Conservation (phyloP, 2,797 vertebrate species). For the Morelia viridis region DNA sequence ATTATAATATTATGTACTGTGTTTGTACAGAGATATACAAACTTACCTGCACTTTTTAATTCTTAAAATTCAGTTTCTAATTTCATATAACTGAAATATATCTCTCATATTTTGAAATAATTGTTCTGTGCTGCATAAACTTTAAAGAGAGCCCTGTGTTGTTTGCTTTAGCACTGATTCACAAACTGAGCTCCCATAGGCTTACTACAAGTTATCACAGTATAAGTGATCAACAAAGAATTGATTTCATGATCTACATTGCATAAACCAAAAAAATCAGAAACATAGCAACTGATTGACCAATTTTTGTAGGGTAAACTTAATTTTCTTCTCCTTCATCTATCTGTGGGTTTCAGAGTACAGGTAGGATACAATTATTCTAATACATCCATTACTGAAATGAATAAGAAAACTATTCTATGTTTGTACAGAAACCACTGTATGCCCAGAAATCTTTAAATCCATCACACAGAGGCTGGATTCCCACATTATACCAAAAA, state of each 20-base stretch:
- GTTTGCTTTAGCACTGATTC: neutral
- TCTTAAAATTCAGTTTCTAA: neutral
- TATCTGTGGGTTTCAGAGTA: neutral
- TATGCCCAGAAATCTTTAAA: neutral
- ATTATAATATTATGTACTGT: neutral
- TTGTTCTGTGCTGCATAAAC: constrained; percentile 8
- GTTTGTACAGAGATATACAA: neutral
- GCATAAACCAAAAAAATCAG: too few species aligned
- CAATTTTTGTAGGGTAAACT: neutral
- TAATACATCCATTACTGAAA: neutral
- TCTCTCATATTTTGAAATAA: neutral
- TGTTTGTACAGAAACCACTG: neutral
- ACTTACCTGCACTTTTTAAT: neutral
- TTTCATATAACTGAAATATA: constrained; percentile 1
- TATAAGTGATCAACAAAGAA: neutral
- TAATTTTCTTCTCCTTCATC: too few species aligned
- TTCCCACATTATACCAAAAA: too few species aligned
- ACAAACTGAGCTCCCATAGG: neutral
- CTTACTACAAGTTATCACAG: neutral
- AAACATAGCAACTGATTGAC: neutral
- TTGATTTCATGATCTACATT: neutral
- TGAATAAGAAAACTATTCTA: neutral
- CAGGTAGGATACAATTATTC: neutral
- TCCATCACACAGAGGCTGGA: neutral
- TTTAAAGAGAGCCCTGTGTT: neutral